Evolutionary conservation across 2,113 vertebrate genomes (phyloP).

Genomic region (Anolis sagrei): DNA sequence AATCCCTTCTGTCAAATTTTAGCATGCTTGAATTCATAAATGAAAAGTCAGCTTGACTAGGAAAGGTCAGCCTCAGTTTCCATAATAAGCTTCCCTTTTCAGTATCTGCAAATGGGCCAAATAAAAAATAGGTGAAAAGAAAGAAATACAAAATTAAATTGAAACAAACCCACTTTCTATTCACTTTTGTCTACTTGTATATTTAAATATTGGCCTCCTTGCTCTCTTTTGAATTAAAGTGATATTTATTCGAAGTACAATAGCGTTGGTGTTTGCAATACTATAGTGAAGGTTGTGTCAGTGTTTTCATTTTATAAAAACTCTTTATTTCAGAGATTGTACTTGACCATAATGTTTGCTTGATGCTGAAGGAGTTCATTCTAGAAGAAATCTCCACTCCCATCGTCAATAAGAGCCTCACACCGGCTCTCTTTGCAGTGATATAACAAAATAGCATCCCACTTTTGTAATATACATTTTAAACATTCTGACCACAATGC

Average conservation of each 20-base stretch:
- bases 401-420: neutral
- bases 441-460: neutral
- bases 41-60: conserved; percentile 53
- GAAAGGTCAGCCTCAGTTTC: conserved; percentile 65
- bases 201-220: conserved; percentile 56
- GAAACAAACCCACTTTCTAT: conserved; percentile 41
- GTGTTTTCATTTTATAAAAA: conserved; percentile 82
- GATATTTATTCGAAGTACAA: conserved; percentile 65
- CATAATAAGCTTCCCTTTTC: conserved; percentile 58
- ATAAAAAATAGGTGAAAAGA: conserved; percentile 32
- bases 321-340: conserved; percentile 78
- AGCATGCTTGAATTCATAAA: conserved; percentile 22
- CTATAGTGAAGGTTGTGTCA: conserved; percentile 87
- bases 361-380: conserved; percentile 77
- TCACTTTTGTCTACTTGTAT: conserved; percentile 61
- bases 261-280: conserved; percentile 84
- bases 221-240: conserved; percentile 29
- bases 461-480: neutral
- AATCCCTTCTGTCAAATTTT: conserved; percentile 9
- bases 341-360: conserved; percentile 81
- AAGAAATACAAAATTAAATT: neutral
- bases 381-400: neutral
- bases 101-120: conserved; percentile 43
- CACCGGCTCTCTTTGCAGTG: neutral
- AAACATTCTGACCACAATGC: neutral